These are phyloP conservation scores for Ameiurus melas DNA, from an alignment of 2,113 vertebrate species.

Conservation along the genomic window DNA sequence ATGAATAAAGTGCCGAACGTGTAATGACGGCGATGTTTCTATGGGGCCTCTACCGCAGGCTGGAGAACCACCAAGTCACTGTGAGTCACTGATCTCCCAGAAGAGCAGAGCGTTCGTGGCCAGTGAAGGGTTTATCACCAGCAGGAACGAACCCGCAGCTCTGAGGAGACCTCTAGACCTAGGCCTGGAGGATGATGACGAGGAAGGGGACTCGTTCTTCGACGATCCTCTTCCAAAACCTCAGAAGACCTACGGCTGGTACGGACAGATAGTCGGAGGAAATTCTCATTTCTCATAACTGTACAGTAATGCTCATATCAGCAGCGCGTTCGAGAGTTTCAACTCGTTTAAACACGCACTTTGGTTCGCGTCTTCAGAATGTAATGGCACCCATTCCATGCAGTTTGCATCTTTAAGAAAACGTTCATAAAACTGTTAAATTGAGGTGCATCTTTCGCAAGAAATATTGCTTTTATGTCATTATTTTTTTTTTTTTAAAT, in stretches of 20 bases:
- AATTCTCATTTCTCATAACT: not conserved
- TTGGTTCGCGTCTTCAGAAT: not conserved
- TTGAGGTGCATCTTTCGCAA: not conserved
- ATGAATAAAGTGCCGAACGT: not conserved
- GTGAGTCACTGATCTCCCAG: constrained; percentile 66
- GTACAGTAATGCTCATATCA: not conserved
- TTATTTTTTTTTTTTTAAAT: not conserved
- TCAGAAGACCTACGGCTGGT: constrained; percentile 85
- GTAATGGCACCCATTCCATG: not conserved
- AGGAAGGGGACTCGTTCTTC: constrained; percentile 90
- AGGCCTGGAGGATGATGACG: constrained; percentile 71
- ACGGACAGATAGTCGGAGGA: constrained; percentile 50
- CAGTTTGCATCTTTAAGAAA: not conserved
- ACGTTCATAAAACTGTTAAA: not conserved
- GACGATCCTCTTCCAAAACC: constrained; percentile 90
- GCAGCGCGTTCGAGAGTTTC: not conserved
- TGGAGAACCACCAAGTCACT: constrained; percentile 61
- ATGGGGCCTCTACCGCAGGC: constrained; percentile 56
- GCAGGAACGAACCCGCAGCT: constrained; percentile 50
- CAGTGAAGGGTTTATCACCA: constrained; percentile 54
- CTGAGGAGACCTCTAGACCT: constrained; percentile 61
- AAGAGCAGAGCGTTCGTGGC: constrained; percentile 67
- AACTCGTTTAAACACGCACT: not conserved
- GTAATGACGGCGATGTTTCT: not conserved
- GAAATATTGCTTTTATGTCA: not conserved